Evolutionary conservation across 30 jellyfish, hydroid and myxozoan genomes (phyloP).

Genomic region (Pelagia noctiluca): DNA sequence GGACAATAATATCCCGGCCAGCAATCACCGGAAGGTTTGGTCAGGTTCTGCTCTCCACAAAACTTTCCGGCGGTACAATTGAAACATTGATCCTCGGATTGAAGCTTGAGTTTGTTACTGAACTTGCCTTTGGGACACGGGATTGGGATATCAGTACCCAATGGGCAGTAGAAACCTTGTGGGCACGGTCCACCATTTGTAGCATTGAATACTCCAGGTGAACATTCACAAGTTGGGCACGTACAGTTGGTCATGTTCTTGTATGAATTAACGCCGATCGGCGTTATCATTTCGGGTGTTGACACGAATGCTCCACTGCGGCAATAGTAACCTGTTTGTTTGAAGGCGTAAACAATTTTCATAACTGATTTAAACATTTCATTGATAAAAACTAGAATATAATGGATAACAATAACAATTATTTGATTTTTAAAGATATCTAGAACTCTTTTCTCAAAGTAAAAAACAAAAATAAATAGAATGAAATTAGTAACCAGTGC

Average conservation of each 20-base stretch:
- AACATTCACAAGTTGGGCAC: constrained; percentile 81
- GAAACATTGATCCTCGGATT: constrained; percentile 76
- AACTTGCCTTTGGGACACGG: constrained; percentile 98
- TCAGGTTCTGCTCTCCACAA: constrained; percentile 83
- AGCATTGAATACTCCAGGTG: constrained; percentile 86
- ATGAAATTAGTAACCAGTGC: no score
- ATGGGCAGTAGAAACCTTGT: constrained; percentile 91
- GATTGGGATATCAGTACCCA: constrained; percentile 88
- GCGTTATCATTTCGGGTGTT: constrained; percentile 88
- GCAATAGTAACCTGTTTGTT: constrained; percentile 94
- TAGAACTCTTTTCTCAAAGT: no score
- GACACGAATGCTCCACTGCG: constrained; percentile 98
- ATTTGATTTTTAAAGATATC: no score
- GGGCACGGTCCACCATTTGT: constrained; percentile 99
- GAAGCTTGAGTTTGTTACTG: constrained; percentile 78
- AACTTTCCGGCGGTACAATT: constrained; percentile 92
- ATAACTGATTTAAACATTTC: no score
- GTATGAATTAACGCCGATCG: constrained; percentile 60
- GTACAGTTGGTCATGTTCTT: constrained; percentile 82
- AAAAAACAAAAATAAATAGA: no score
- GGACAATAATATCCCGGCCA: constrained; percentile 99
- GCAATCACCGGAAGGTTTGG: constrained; percentile 88
- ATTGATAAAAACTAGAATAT: no score
- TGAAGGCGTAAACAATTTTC: no score
- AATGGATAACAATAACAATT: no score